These are phyloP conservation scores for Oreochromis aureus DNA, from an alignment of 2,113 vertebrate genomes.

Conservation along the genomic window DNA sequence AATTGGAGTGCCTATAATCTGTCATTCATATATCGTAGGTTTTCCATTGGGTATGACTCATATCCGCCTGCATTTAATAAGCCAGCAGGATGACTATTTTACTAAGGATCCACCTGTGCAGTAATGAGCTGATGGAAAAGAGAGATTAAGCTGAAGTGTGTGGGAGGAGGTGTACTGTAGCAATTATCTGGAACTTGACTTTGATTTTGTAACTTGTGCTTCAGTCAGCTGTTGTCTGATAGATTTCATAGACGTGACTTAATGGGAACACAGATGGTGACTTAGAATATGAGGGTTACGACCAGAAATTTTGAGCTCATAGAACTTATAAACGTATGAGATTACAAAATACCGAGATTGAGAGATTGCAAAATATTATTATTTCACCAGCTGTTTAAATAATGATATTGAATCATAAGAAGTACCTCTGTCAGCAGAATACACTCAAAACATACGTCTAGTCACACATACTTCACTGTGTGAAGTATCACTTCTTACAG, in stretches of 20 bases:
- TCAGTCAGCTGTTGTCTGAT: constrained; percentile 26
- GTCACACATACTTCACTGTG: neutral
- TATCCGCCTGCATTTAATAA: neutral
- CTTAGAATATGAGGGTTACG: neutral
- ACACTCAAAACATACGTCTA: constrained; percentile 1
- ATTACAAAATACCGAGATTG: neutral
- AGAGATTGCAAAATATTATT: neutral
- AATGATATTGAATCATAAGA: neutral
- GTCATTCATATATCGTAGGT: neutral
- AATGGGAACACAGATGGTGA: constrained; percentile 41
- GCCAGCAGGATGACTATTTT: neutral
- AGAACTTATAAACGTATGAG: neutral
- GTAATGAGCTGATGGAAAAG: constrained; percentile 6
- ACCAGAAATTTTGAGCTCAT: neutral
- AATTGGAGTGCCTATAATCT: neutral
- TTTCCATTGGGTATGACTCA: neutral
- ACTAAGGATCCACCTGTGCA: neutral
- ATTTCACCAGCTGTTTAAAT: neutral
- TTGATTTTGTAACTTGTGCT: neutral
- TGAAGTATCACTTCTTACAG: neutral
- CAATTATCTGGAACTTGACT: constrained; percentile 7
- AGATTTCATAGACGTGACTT: constrained; percentile 23
- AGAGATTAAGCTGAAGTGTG: neutral
- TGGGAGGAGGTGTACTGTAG: constrained; percentile 8
- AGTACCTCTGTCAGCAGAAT: neutral